Base-by-base conservation (phyloP, 2,113 vertebrate genomes). In the Nannobrachium achirus region DNA sequence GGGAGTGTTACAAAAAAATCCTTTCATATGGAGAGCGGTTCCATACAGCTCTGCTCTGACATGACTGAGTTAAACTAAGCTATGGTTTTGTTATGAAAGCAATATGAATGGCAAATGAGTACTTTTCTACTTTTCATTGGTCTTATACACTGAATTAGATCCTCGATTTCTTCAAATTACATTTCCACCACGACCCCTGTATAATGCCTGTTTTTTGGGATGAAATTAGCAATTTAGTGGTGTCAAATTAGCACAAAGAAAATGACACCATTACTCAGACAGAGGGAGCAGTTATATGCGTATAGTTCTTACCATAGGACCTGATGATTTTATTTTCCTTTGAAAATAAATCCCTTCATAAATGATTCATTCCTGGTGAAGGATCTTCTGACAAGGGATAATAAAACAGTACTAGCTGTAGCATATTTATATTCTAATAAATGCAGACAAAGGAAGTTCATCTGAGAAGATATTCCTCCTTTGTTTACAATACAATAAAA, bases 81-180 rank as follows among this genome's bases (percentile, higher is more conserved):
- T 82, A 80, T 76, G 75, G 79, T 88, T 83, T 86, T 80, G 78
- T 89, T 91, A 83, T 73, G 85, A 91, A 86, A 87, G 86, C 83
- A 72, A 82, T 82, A 83, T 90, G 90, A 91, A 90, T 91, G 85
- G 86, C 86, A 90, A 92, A 93, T 93, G 79, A 91, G 82, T 88
- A 85, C 80, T 85, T 90, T 73, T 89, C 75, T 82, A 80, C 85
- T 86, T 88, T 86, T 90, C 85, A 83, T 74, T 73, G 73, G 84
- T 85, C 85, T 89, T 86, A 89, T 88, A 89, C 89, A 90, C 87
- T 75, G 76, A 89, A 92, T 92, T 89, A 91, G 90, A 92, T 91
- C 86, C 72, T 75, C 88, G 89, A 89, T 91, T 90, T 91, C 75
- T 75, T 78, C 84, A 90, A 91, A 92, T 90, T 87, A 81, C 89